Conservation (phyloP, 2,797 vertebrate species). For the Antrozous pallidus region DNA sequence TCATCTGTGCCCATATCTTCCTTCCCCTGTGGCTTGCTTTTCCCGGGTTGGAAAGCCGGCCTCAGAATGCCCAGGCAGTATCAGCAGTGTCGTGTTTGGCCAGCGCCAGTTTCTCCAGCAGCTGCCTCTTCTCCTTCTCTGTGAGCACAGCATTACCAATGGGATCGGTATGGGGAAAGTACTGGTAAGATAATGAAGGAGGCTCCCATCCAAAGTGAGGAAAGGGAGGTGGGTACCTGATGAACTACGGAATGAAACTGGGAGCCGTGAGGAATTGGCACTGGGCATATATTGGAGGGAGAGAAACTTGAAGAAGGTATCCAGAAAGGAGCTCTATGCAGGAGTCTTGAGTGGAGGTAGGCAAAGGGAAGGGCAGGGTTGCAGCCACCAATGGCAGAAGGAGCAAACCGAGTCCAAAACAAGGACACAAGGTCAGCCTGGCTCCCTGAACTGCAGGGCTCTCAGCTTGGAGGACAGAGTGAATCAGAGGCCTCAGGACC, state of each 20-base stretch:
- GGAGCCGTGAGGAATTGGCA: not conserved
- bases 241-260: not conserved
- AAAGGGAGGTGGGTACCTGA: not conserved
- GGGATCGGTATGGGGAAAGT: not conserved
- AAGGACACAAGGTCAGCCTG: fast-evolving
- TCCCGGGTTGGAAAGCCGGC: not conserved
- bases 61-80: not conserved
- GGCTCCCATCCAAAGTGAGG: not conserved
- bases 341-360: not conserved
- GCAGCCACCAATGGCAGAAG: not conserved
- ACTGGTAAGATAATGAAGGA: not conserved
- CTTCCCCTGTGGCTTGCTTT: not conserved
- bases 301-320: not conserved
- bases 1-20: not conserved
- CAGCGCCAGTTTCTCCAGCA: not conserved
- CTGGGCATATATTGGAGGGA: not conserved
- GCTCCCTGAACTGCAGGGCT: not conserved
- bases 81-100: not conserved
- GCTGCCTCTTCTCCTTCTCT: not conserved
- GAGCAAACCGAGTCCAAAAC: not conserved
- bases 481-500: not conserved
- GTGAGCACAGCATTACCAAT: not conserved
- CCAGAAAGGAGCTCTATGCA: not conserved
- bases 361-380: not conserved
- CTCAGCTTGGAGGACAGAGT: not conserved